Evolutionary conservation across 2,888 invertebrate genomes (phyloP), one percentile per base, ranked within the genome.

Genomic region (Gonocerus acuteangulatus): DNA sequence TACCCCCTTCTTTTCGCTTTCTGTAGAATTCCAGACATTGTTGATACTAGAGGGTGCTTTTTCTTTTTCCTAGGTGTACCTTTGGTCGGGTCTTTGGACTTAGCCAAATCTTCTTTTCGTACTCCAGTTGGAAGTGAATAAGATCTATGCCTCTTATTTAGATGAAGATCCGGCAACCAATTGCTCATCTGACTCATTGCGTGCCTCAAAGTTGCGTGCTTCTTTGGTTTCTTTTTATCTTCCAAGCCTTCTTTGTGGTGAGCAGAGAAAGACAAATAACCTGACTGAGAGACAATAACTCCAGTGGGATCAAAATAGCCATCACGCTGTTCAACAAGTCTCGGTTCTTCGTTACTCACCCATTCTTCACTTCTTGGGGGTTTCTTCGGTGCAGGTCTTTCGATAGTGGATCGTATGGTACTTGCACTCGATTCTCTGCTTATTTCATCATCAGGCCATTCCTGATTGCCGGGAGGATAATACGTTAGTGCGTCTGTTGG

Each of bases 1-100:
- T 68, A 69, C 27, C 81, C 80, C 74, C 82, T 83, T 69, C 85
- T 74, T 72, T 89, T 87, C 0, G 90, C 90, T 76, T 90, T 91
- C 73, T 89, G 89, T 68, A 92, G 76, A 65, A 92, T 82, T 19
- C 88, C 89, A 1, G 89, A 89, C 75, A 92, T 85, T 0, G 90
- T 90, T 0, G 89, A 85, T 0, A 89, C 88, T 57, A 92, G 77
- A 3, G 85, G 84, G 68, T 87, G 86, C 71, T 88, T 88, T 73
- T 88, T 89, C 75, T 87, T 88, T 70, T 85, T 84, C 69, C 77
- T 76, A 11, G 27, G 69, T n/a, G 44, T 23, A n/a, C 48, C 52
- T 13, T 59, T 49, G 42, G 62, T 42, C 6, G 44, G 19, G 56
- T 66, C 64, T 63, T 68, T 66, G 11, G 68, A 58, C 36, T 64